Evolutionary conservation across 1,140 invertebrate genomes (phyloP).

Genomic region (Pinna nobilis): DNA sequence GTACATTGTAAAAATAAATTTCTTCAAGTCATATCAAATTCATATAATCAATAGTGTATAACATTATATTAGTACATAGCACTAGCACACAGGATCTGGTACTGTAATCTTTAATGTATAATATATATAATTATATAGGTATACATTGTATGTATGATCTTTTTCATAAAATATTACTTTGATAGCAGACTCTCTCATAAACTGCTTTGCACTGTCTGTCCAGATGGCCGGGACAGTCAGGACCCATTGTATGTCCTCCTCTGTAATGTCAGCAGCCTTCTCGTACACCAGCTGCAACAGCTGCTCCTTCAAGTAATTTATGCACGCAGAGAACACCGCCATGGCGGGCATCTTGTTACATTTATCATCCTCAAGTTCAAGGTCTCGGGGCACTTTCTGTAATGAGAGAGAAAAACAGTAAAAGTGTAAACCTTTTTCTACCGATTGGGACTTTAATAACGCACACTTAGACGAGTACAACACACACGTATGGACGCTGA

Average conservation of each 20-base stretch:
- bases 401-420: background rate
- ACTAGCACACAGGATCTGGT: background rate
- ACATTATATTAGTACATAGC: background rate
- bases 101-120: background rate
- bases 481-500: no score
- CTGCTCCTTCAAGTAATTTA: constrained; percentile 34
- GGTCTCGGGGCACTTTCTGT: constrained; percentile 3
- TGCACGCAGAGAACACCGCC: constrained; percentile 40
- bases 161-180: background rate
- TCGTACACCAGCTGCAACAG: constrained; percentile 2
- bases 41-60: no score
- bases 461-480: no score
- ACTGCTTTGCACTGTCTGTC: constrained; percentile 24
- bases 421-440: no score
- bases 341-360: constrained; percentile 41
- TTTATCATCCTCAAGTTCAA: constrained; percentile 31
- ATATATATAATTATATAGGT: background rate
- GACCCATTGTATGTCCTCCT: constrained; percentile 25
- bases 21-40: no score
- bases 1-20: no score
- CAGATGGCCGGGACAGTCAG: constrained; percentile 23
- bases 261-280: constrained; percentile 2
- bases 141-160: background rate
- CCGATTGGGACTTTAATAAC: no score
- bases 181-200: constrained; percentile 29